phyloP scores from a whole-genome alignment of 2,888 invertebrate species.

The Lutraria lutraria region DNA sequence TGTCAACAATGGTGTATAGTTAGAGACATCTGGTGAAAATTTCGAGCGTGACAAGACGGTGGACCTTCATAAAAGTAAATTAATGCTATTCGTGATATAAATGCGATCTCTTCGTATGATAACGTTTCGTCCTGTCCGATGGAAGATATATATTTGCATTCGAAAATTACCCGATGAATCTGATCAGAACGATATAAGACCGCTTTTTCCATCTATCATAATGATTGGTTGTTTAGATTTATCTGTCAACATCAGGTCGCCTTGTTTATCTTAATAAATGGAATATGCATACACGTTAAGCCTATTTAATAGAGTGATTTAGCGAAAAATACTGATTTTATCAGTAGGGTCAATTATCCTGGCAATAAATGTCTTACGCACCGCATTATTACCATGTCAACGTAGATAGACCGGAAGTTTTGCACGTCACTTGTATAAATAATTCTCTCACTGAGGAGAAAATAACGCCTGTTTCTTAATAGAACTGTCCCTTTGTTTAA shows the following conservation, averaged over 20 bases:
- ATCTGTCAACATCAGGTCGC: background rate
- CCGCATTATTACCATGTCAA: background rate
- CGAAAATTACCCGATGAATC: background rate
- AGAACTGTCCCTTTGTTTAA: too few species aligned
- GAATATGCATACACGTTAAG: background rate
- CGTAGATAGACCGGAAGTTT: background rate
- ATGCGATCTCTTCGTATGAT: too few species aligned
- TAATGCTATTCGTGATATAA: too few species aligned
- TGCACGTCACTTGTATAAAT: background rate
- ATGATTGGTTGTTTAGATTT: background rate
- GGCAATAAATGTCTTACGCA: conserved; percentile 1
- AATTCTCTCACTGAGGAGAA: background rate
- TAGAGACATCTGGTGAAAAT: too few species aligned
- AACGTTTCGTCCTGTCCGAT: too few species aligned
- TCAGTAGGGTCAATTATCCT: conserved; percentile 13
- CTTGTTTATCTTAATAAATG: background rate
- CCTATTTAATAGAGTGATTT: background rate
- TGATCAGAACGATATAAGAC: background rate
- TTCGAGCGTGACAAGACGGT: too few species aligned
- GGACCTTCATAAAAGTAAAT: too few species aligned
- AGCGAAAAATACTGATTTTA: background rate
- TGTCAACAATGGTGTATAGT: too few species aligned
- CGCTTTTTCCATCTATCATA: background rate
- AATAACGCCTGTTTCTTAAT: background rate
- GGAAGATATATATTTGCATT: background rate